phyloP scores from a whole-genome alignment of 2,113 vertebrate genomes.

The Gallinago paraguaiae region DNA sequence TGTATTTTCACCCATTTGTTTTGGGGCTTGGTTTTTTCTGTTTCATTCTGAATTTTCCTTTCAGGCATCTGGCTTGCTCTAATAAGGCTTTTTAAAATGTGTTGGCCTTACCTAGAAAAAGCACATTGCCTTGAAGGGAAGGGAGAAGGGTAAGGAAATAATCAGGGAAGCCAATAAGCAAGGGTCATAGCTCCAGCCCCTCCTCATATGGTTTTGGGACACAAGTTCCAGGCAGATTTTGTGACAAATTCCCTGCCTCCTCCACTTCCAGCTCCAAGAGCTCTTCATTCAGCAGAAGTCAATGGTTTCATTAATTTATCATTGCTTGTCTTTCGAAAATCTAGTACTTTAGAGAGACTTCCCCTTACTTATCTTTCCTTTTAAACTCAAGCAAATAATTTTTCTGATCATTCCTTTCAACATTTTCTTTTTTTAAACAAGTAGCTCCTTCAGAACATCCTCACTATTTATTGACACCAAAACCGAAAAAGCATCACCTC shows the following conservation, averaged over 20 bases:
- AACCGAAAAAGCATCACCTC: background rate
- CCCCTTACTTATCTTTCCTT: background rate
- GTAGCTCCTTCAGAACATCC: background rate
- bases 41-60: background rate
- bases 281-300: background rate
- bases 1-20: background rate
- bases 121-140: background rate
- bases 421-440: background rate
- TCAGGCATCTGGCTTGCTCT: background rate
- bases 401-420: background rate
- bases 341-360: background rate
- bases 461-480: background rate
- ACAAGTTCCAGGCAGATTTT: background rate
- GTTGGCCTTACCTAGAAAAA: background rate
- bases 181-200: background rate
- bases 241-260: background rate
- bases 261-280: background rate
- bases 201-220: background rate
- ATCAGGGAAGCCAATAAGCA: background rate
- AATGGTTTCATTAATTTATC: background rate
- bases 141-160: background rate
- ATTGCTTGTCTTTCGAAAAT: background rate
- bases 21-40: background rate
- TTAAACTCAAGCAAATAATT: background rate
- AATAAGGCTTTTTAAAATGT: background rate